Evolutionary conservation across 2,113 vertebrate species (phyloP).

Genomic region (Takifugu flavidus): DNA sequence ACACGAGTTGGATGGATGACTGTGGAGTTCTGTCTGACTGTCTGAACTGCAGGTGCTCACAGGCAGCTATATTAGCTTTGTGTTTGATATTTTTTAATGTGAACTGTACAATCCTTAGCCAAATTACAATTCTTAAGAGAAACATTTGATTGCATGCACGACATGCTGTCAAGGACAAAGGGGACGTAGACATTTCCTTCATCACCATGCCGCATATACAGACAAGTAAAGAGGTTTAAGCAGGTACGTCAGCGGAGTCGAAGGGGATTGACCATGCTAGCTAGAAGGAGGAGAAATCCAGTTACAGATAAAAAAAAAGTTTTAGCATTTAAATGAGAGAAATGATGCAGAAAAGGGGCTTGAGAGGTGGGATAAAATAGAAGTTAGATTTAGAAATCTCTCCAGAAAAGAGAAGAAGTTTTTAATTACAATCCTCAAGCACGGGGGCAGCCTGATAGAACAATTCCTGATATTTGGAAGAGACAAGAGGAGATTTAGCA

Average conservation of each 20-base stretch:
- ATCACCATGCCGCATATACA: conserved; percentile 74
- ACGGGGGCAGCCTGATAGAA: neutral
- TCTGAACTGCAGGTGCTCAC: no score
- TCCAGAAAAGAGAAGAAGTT: no score
- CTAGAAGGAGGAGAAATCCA: conserved; percentile 48
- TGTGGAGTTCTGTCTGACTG: no score
- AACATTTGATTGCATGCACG: conserved; percentile 55
- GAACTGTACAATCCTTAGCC: neutral
- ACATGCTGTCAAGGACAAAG: conserved; percentile 59
- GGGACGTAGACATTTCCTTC: conserved; percentile 45
- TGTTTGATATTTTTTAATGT: neutral
- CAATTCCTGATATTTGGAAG: conserved; percentile 23
- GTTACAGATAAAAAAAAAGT: conserved; percentile 50
- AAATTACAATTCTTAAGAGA: conserved; percentile 9
- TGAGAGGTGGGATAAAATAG: conserved; percentile 29
- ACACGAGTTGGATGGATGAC: no score
- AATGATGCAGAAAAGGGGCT: conserved; percentile 15
- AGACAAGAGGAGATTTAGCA: conserved; percentile 15
- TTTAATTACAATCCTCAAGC: no score
- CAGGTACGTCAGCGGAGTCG: conserved; percentile 52
- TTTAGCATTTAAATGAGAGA: conserved; percentile 28
- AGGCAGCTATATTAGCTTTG: no score
- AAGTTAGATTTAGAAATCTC: neutral
- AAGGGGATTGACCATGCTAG: conserved; percentile 73
- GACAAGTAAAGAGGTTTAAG: conserved; percentile 49